These are phyloP conservation scores for Heliconius nattereri DNA, from an alignment of 1,140 invertebrate species.

Conservation along the genomic window DNA sequence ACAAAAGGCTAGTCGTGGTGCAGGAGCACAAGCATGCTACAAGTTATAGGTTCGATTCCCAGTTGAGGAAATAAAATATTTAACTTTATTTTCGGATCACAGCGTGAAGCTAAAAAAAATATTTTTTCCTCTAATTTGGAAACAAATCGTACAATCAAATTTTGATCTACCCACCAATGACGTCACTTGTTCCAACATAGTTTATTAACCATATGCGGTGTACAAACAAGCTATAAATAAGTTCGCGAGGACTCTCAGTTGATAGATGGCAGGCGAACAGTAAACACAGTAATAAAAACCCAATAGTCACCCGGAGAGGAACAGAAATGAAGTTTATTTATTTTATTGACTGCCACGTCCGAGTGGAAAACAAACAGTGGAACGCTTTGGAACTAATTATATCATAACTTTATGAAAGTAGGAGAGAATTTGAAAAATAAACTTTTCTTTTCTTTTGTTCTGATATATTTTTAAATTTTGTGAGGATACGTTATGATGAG, in stretches of 20 bases:
- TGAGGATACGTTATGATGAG: neutral
- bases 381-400: conserved; percentile 10
- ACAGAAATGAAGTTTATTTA: conserved; percentile 26
- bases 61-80: no score
- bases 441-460: neutral
- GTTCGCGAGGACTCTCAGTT: conserved; percentile 33
- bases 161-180: neutral
- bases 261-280: conserved; percentile 40
- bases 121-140: no score
- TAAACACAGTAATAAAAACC: conserved; percentile 46
- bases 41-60: no score
- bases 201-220: conserved; percentile 29
- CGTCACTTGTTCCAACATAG: neutral
- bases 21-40: no score
- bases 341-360: conserved; percentile 31
- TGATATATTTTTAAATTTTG: neutral
- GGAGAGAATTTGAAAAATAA: neutral
- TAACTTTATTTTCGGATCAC: no score
- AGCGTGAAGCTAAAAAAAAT: no score
- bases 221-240: conserved; percentile 45
- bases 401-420: conserved; percentile 3
- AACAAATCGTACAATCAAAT: neutral
- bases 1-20: no score
- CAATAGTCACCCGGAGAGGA: conserved; percentile 29
- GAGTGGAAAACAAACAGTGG: conserved; percentile 14